These are phyloP conservation scores for Brevimyrus niger DNA, from an alignment of 2,113 vertebrate species.

Conservation along the genomic window DNA sequence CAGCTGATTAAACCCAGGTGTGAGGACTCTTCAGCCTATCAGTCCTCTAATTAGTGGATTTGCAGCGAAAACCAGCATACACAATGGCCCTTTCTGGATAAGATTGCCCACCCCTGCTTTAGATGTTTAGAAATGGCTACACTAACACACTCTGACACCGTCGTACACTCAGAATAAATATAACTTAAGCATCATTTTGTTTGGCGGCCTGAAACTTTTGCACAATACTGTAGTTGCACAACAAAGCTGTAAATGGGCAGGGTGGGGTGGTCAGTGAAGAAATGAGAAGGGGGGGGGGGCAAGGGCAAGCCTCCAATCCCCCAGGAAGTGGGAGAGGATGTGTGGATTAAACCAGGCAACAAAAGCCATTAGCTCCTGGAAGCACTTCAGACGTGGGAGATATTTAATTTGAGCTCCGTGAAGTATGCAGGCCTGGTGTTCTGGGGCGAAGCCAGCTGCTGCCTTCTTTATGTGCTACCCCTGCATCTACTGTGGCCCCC, in stretches of 20 bases:
- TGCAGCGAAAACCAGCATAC: not conserved
- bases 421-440: conserved; percentile 60
- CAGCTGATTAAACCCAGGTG: no score
- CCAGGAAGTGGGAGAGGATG: conserved; percentile 73
- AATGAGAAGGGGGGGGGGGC: not conserved
- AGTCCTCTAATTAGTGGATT: not conserved
- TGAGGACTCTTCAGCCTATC: not conserved
- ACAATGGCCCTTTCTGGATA: no score
- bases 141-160: not conserved
- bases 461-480: conserved; percentile 51
- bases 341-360: conserved; percentile 71
- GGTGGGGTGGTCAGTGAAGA: not conserved
- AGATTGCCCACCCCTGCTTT: not conserved
- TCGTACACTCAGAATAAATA: not conserved
- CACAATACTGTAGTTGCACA: not conserved
- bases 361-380: conserved; percentile 72
- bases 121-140: not conserved
- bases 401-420: conserved; percentile 69
- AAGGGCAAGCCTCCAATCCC: conserved; percentile 46
- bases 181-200: not conserved
- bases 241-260: not conserved
- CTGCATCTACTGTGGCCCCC: conserved; percentile 35
- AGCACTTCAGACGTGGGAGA: conserved; percentile 64
- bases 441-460: conserved; percentile 55
- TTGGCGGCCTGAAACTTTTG: not conserved